Evolutionary conservation across 2,888 invertebrate species (phyloP).

Genomic region (Crioceris asparagi): DNA sequence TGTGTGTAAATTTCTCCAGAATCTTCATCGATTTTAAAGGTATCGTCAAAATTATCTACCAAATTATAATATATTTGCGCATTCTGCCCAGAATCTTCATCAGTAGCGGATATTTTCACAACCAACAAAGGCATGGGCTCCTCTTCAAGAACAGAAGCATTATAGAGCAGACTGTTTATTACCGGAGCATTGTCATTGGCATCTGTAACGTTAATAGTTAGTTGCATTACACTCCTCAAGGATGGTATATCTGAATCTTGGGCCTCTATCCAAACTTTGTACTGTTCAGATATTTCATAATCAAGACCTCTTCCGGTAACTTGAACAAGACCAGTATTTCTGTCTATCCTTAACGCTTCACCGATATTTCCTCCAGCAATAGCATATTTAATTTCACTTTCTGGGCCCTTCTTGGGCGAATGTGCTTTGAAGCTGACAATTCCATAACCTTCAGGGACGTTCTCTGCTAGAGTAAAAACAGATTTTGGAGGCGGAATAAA

Average conservation of each 20-base stretch:
- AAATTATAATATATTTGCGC: conserved; percentile 72
- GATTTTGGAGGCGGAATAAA: conserved; percentile 61
- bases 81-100: conserved; percentile 80
- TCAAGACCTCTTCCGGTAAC: conserved; percentile 73
- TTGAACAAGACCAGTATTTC: conserved; percentile 67
- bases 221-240: conserved; percentile 64
- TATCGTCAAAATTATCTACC: conserved; percentile 63
- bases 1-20: conserved; percentile 79
- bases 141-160: conserved; percentile 78
- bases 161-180: conserved; percentile 70
- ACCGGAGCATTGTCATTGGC: conserved; percentile 86
- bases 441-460: conserved; percentile 63
- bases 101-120: conserved; percentile 65
- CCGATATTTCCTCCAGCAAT: conserved; percentile 92
- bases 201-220: conserved; percentile 84
- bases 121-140: conserved; percentile 70
- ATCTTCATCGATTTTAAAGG: conserved; percentile 72
- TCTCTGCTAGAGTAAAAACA: conserved; percentile 69
- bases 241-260: conserved; percentile 74
- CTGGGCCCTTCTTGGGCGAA: conserved; percentile 67
- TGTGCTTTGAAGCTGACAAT: conserved; percentile 68
- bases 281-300: conserved; percentile 70
- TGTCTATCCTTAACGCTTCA: conserved; percentile 72
- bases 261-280: conserved; percentile 89
- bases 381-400: conserved; percentile 61